These are phyloP conservation scores for Cetonia aurata DNA, from an alignment of 2,888 invertebrate genomes.

Conservation along the genomic window DNA sequence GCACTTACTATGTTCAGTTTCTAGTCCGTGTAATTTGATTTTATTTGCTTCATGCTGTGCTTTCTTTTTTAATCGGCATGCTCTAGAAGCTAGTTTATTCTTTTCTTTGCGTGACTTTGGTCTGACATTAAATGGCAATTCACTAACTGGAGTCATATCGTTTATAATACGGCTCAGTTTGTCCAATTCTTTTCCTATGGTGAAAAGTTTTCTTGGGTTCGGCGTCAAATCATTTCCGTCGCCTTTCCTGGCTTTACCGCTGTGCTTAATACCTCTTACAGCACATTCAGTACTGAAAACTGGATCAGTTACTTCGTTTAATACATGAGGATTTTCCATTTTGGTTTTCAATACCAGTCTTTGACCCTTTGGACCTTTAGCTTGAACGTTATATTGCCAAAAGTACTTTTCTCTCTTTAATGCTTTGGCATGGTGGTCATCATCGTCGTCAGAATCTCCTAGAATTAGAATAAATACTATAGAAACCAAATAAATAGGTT, in stretches of 20 bases:
- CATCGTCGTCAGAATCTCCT: conserved; percentile 76
- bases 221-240: conserved; percentile 98
- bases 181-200: conserved; percentile 92
- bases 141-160: conserved; percentile 95
- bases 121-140: conserved; percentile 88
- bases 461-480: conserved; percentile 39
- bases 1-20: conserved; percentile 92
- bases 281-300: conserved; percentile 95
- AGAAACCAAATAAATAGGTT: neutral
- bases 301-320: conserved; percentile 93
- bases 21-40: conserved; percentile 92
- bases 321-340: conserved; percentile 90
- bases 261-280: conserved; percentile 90
- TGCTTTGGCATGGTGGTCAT: conserved; percentile 63
- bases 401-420: conserved; percentile 88
- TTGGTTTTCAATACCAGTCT: conserved; percentile 86
- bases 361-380: conserved; percentile 97
- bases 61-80: conserved; percentile 97
- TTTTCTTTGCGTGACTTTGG: conserved; percentile 97
- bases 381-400: conserved; percentile 99
- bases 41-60: conserved; percentile 99
- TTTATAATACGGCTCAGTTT: conserved; percentile 92
- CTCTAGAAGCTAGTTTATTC: conserved; percentile 96
- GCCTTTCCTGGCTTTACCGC: conserved; percentile 90
- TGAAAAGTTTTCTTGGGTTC: conserved; percentile 90